Base-by-base conservation (phyloP, 2,113 vertebrate genomes). In the Mellivora capensis region DNA sequence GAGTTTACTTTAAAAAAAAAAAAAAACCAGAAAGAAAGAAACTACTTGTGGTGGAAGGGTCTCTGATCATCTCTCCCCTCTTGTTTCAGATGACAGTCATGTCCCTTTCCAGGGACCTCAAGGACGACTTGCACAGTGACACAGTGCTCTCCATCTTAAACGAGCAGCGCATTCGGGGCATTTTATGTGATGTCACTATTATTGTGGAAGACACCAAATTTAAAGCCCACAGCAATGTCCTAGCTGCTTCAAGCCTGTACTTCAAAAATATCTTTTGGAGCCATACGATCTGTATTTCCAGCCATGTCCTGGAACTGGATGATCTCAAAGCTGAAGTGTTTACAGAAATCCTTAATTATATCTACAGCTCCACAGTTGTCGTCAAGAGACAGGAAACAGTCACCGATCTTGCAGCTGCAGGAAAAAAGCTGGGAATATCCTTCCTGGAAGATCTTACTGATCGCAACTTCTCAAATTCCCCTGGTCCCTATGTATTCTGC, bases 171-270 rank as follows among this genome's bases (percentile, higher is more conserved):
- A 99, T 99, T 47, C 99, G 99, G 79, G 99, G 99, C 91, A 99
- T 99, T 96, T 99, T 99, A 96, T 99, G 99, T 31, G 99, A 99
- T 91, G 99, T 99, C 87, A 99, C 99, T 76, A 99, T 99, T 83
- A 99, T 99, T 27, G 99, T 99, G 98, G 99, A 99, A 97, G 99
- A 99, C 88, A 99, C 99, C 85, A 99, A 99, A 98, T 99, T 99
- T 98, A 99, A 99, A 97, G 99, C 99, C 81, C 99, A 99, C 96
- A 99, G 99, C 97, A 99, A 99, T 98, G 99, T 99, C 91, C 98
- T 99, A 98, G 99, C 99, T 87, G 99, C 99, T 89, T 99, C 99
- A 81, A 99, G 99, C 86, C 99, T 99, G 87, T 99, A 99, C 98
- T 99, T 99, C 94, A 99, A 99, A 97, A 99, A 99, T 61, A 99